These are phyloP conservation scores for Tanytarsus gracilentus DNA, from an alignment of 2,888 invertebrate species.

Conservation along the genomic window DNA sequence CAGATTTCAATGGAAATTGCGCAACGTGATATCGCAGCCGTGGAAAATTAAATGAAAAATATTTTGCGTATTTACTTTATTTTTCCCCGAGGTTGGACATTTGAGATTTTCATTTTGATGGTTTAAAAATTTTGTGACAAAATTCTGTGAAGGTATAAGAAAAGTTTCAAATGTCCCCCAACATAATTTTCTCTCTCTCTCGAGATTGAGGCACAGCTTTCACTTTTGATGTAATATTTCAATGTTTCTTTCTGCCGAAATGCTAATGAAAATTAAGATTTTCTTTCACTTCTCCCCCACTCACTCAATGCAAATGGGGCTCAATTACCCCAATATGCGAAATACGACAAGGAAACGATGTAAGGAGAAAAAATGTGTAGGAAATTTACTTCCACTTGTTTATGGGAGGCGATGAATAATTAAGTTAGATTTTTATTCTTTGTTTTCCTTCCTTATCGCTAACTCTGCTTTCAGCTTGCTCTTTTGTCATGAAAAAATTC, in stretches of 20 bases:
- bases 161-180: not conserved
- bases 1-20: not conserved
- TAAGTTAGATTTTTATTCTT: constrained; percentile 9
- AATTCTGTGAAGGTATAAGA: no score
- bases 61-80: not conserved
- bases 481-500: not conserved
- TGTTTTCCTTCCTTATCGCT: not conserved
- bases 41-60: constrained; percentile 21
- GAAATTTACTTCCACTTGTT: constrained; percentile 17
- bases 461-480: not conserved
- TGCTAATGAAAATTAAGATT: constrained; percentile 24
- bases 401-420: constrained; percentile 19
- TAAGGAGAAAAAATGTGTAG: not conserved
- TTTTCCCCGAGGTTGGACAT: no score
- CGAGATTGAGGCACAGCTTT: not conserved
- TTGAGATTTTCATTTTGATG: no score
- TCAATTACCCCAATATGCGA: not conserved
- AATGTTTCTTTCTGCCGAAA: not conserved
- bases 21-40: not conserved
- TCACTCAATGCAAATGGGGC: not conserved
- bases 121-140: no score
- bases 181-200: not conserved
- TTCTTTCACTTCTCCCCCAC: constrained; percentile 2
- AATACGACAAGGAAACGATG: not conserved
- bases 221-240: not conserved